These are phyloP conservation scores for Malthinus seriepunctatus DNA, from an alignment of 2,888 invertebrate genomes.

Conservation along the genomic window DNA sequence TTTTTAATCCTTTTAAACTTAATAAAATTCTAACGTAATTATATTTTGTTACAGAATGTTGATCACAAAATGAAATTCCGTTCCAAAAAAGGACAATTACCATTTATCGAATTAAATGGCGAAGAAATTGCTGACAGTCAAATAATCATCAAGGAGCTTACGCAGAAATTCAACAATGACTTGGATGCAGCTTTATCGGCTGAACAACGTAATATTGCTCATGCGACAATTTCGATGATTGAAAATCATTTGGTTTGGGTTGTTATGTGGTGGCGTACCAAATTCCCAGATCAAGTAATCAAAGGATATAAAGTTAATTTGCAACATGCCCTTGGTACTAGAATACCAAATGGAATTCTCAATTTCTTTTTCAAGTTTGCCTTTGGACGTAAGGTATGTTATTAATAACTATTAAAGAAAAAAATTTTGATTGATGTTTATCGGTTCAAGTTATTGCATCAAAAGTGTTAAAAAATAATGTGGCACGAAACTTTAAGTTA, in stretches of 20 bases:
- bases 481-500: too few relatives aligned
- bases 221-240: slow-evolving; percentile 93
- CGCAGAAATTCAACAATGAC: slow-evolving; percentile 81
- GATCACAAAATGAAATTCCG: slow-evolving; percentile 93
- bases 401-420: not conserved
- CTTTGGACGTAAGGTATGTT: slow-evolving; percentile 79
- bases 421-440: too few relatives aligned
- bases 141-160: slow-evolving; percentile 86
- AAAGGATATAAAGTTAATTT: slow-evolving; percentile 91
- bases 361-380: slow-evolving; percentile 90
- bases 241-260: slow-evolving; percentile 95
- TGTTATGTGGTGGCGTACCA: slow-evolving; percentile 88
- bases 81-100: slow-evolving; percentile 92
- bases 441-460: too few relatives aligned
- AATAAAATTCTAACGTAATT: not conserved
- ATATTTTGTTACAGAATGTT: slow-evolving; percentile 74
- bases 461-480: too few relatives aligned
- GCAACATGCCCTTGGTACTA: slow-evolving; percentile 84
- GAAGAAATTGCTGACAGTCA: slow-evolving; percentile 92
- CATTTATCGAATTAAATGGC: slow-evolving; percentile 93
- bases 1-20: not conserved
- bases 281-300: slow-evolving; percentile 81
- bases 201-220: slow-evolving; percentile 85
- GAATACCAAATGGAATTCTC: slow-evolving; percentile 83
- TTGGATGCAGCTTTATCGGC: slow-evolving; percentile 80